Conservation (phyloP, 2,113 vertebrate genomes). For the Chrysochloris asiatica region DNA sequence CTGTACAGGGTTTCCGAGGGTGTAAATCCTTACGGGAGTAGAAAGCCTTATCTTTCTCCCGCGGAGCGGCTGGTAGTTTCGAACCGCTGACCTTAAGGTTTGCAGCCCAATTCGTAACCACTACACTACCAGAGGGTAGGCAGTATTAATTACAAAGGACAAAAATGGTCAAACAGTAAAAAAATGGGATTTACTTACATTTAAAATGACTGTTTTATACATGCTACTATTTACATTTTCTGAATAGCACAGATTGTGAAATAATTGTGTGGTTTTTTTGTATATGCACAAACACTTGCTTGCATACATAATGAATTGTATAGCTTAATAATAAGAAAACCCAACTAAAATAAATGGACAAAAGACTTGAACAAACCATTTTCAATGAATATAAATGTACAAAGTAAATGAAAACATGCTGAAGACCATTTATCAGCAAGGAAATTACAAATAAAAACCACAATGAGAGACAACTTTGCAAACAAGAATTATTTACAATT, state of each 20-base stretch:
- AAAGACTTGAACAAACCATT: background rate
- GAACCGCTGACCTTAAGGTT: no score
- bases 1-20: no score
- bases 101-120: no score
- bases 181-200: no score
- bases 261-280: background rate
- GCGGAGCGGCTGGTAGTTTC: no score
- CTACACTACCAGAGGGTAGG: no score
- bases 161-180: no score
- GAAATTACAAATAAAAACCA: background rate
- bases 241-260: background rate
- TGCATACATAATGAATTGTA: background rate
- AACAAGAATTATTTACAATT: background rate
- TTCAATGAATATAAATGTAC: background rate
- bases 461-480: background rate
- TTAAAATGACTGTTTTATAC: background rate
- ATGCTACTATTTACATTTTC: background rate
- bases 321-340: background rate
- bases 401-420: background rate
- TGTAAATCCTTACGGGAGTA: no score
- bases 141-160: no score
- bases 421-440: background rate
- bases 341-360: background rate
- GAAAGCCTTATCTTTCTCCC: no score
- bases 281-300: no score